Conservation (phyloP, 2,113 vertebrate species). For the Zootoca vivipara region DNA sequence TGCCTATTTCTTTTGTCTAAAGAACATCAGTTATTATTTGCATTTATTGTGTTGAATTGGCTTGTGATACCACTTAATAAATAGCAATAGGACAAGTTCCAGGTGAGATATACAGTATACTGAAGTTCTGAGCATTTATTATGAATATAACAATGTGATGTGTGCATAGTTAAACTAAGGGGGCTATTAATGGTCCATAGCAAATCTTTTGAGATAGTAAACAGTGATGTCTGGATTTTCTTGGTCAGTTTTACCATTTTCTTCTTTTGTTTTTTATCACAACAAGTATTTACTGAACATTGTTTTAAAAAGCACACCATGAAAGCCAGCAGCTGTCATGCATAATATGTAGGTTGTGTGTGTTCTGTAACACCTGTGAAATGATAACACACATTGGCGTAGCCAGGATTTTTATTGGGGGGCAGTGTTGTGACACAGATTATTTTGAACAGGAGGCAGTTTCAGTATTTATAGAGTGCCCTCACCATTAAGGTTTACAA, state of each 20-base stretch:
- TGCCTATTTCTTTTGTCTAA: not conserved
- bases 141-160: not conserved
- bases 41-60: not conserved
- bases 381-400: not conserved
- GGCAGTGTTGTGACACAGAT: no score
- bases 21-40: not conserved
- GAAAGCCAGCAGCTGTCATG: not conserved
- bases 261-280: no score
- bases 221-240: not conserved
- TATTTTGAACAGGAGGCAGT: not conserved
- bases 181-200: not conserved
- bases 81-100: not conserved
- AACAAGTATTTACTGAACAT: not conserved
- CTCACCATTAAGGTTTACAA: not conserved
- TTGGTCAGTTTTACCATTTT: not conserved
- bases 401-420: no score
- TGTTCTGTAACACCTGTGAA: not conserved
- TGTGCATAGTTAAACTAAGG: no score
- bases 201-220: not conserved
- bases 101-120: accelerated
- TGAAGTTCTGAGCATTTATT: not conserved
- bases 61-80: not conserved
- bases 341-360: not conserved
- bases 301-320: not conserved
- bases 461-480: not conserved